Evolutionary conservation across 2,113 vertebrate genomes (phyloP).

Genomic region (Saimiri boliviensis): DNA sequence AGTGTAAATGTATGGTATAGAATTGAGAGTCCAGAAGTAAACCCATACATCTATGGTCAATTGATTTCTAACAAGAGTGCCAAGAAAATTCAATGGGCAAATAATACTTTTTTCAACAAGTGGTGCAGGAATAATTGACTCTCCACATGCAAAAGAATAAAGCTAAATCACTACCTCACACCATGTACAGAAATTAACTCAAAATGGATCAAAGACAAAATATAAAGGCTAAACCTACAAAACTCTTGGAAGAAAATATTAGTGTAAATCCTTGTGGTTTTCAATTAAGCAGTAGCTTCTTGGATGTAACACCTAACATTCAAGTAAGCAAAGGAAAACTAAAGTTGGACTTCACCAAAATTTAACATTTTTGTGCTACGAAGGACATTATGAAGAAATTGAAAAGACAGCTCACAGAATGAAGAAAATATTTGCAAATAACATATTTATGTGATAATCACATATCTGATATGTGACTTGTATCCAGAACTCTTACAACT

Average conservation of each 20-base stretch:
- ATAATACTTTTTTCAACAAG: not conserved
- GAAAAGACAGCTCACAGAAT: not conserved
- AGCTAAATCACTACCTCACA: not conserved
- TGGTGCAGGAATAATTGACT: not conserved
- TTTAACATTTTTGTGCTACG: not conserved
- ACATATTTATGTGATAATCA: not conserved
- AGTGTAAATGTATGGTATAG: not conserved
- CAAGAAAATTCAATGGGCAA: not conserved
- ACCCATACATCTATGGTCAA: not conserved
- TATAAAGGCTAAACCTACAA: not conserved
- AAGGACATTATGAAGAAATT: not conserved
- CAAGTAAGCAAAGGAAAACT: not conserved
- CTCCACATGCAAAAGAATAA: not conserved
- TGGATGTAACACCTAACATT: not conserved
- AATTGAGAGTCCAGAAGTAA: not conserved
- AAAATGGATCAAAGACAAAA: slow-evolving; percentile 9
- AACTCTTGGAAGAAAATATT: not conserved
- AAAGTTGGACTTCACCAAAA: not conserved
- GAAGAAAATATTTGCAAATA: not conserved
- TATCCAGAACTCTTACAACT: not conserved
- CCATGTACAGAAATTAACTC: not conserved
- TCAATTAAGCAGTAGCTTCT: not conserved
- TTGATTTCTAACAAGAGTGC: not conserved
- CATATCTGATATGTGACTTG: not conserved
- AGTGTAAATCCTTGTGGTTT: not conserved